These are phyloP conservation scores for Drosophila buzzatii DNA, from an alignment of 2,888 invertebrate genomes.

Conservation along the genomic window DNA sequence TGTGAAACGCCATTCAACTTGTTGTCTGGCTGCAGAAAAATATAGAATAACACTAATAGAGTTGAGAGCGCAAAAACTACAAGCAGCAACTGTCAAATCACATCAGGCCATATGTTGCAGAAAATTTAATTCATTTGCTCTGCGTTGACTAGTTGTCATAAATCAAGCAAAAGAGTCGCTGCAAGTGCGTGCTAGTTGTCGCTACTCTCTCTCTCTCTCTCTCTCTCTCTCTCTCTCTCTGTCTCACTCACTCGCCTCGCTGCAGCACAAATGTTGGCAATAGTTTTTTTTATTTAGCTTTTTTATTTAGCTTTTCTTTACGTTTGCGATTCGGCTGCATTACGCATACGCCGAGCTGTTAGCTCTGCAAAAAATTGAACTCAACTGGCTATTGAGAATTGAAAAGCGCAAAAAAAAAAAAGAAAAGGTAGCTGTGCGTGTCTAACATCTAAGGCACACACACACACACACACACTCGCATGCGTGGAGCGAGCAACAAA, in stretches of 20 bases:
- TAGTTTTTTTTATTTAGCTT: conserved; percentile 4
- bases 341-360: conserved; percentile 37
- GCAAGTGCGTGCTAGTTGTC: background rate
- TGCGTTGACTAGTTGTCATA: conserved; percentile 10
- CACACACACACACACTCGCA: background rate
- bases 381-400: conserved; percentile 13
- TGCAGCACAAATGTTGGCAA: conserved; percentile 46
- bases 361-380: conserved; percentile 18
- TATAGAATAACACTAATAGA: background rate
- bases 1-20: conserved; percentile 51
- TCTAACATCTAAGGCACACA: background rate
- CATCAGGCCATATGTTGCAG: conserved; percentile 36
- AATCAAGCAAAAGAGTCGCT: conserved; percentile 10
- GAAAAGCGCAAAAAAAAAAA: conserved; percentile 6
- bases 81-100: conserved; percentile 36
- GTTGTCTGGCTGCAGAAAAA: conserved; percentile 32
- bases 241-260: background rate
- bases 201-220: background rate
- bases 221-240: background rate
- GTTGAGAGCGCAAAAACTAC: background rate
- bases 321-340: conserved; percentile 4
- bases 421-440: background rate
- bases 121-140: conserved; percentile 44
- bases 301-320: background rate
- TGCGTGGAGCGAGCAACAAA: conserved; percentile 16